Percentiles rank a stretch among this genome's conserved stretches.
phyloP scores from a whole-genome alignment of 2,888 invertebrate species.

The Cheilosia scutellata region DNA sequence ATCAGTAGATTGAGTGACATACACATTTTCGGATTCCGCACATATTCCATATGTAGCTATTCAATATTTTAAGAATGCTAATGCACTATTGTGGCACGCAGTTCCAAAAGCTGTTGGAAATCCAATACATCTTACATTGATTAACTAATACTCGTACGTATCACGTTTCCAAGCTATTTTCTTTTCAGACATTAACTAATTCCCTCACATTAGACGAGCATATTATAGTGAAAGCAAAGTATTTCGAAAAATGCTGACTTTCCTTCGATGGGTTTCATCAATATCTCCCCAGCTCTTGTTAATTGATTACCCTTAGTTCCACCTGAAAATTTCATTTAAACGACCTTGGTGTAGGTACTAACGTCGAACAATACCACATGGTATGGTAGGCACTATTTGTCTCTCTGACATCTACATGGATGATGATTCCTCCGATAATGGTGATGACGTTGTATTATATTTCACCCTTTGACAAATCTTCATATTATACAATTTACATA shows the following conservation, averaged over 20 bases:
- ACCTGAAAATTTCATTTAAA: constrained; percentile 54
- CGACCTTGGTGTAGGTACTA: constrained; percentile 29
- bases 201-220: constrained; percentile 28
- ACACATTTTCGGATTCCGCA: too few species aligned
- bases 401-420: constrained; percentile 44
- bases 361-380: constrained; percentile 28
- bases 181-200: constrained; percentile 57
- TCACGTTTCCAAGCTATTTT: constrained; percentile 25
- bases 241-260: constrained; percentile 26
- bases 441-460: constrained; percentile 64
- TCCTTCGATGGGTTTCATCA: constrained; percentile 50
- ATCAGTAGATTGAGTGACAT: too few species aligned
- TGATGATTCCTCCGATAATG: constrained; percentile 62
- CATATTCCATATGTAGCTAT: too few species aligned
- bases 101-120: neutral
- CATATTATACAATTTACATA: constrained; percentile 62
- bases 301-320: constrained; percentile 22
- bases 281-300: constrained; percentile 26
- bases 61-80: too few species aligned
- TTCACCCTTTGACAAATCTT: constrained; percentile 51
- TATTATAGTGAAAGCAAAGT: constrained; percentile 16
- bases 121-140: constrained; percentile 23
- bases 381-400: constrained; percentile 44
- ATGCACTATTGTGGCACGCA: too few species aligned
- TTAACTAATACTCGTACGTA: constrained; percentile 42